These are phyloP conservation scores for Dryobotodes eremita DNA, from an alignment of 2,888 invertebrate genomes.

Conservation along the genomic window DNA sequence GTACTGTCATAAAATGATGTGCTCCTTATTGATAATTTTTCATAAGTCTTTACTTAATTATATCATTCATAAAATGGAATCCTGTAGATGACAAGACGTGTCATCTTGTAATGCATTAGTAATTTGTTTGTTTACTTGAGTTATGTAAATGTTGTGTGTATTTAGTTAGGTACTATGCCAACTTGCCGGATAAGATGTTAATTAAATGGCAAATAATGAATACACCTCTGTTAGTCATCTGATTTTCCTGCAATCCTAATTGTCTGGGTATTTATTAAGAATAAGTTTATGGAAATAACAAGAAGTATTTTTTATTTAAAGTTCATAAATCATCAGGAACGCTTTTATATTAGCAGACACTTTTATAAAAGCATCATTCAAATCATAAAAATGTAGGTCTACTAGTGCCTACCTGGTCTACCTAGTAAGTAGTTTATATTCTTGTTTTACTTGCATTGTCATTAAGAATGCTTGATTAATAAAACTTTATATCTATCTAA, in stretches of 20 bases:
- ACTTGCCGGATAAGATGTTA: constrained; percentile 46
- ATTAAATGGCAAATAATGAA: constrained; percentile 53
- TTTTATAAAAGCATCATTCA: constrained; percentile 4
- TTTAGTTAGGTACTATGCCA: constrained; percentile 47
- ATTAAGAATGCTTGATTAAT: neutral
- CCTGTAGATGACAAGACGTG: constrained; percentile 1
- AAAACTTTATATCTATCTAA: neutral
- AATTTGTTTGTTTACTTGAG: constrained; percentile 37
- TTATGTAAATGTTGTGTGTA: constrained; percentile 39
- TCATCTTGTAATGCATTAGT: constrained; percentile 12
- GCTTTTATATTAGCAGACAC: neutral
- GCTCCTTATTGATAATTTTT: neutral
- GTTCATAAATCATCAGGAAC: constrained; percentile 7
- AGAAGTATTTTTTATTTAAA: constrained; percentile 9
- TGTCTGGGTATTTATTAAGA: constrained; percentile 23
- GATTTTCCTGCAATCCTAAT: constrained; percentile 45
- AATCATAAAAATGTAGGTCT: neutral
- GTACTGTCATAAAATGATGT: neutral
- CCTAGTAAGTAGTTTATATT: neutral
- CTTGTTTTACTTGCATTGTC: constrained; percentile 3
- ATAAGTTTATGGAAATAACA: constrained; percentile 41
- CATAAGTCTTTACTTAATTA: no score
- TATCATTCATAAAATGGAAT: constrained; percentile 11
- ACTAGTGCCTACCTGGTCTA: neutral
- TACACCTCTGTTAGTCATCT: constrained; percentile 37